A percentile compares a stretch with the other conserved stretches of the same genome.
Conservation (phyloP, 2,113 vertebrate species). For the Lethenteron camtschaticum region DNA sequence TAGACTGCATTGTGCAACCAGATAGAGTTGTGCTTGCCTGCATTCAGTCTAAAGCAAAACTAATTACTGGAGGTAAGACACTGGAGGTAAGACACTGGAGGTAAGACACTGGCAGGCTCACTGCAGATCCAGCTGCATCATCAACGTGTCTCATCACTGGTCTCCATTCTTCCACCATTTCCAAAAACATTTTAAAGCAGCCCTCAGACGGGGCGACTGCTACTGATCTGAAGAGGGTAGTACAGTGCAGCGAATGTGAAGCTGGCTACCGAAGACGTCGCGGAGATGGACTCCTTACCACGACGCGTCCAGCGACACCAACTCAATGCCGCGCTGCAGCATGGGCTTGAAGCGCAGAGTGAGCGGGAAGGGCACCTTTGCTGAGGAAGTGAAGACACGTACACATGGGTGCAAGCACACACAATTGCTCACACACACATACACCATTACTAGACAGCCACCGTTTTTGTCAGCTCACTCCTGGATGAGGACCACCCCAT, state of each 20-base stretch:
- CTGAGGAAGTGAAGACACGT: constrained; percentile 15
- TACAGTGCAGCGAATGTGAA: no score
- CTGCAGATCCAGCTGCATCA: no score
- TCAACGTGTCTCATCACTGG: background rate
- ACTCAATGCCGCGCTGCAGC: constrained; percentile 43
- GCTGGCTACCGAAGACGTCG: no score
- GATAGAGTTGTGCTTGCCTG: no score
- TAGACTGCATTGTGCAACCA: no score
- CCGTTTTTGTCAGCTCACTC: no score
- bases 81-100: no score
- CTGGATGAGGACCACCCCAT: no score
- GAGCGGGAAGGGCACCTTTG: constrained; percentile 36
- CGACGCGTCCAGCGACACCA: constrained; percentile 37
- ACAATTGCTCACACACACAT: background rate
- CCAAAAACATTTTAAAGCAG: background rate
- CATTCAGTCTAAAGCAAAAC: no score
- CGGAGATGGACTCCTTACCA: constrained; percentile 21
- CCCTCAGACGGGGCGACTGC: background rate
- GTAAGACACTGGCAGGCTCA: no score
- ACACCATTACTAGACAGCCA: background rate
- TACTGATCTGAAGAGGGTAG: no score
- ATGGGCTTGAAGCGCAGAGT: constrained; percentile 49
- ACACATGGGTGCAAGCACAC: background rate
- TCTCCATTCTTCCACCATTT: background rate
- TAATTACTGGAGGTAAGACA: no score